phyloP scores from a whole-genome alignment of 2,888 invertebrate genomes.

The Nipponacmea schrenckii region DNA sequence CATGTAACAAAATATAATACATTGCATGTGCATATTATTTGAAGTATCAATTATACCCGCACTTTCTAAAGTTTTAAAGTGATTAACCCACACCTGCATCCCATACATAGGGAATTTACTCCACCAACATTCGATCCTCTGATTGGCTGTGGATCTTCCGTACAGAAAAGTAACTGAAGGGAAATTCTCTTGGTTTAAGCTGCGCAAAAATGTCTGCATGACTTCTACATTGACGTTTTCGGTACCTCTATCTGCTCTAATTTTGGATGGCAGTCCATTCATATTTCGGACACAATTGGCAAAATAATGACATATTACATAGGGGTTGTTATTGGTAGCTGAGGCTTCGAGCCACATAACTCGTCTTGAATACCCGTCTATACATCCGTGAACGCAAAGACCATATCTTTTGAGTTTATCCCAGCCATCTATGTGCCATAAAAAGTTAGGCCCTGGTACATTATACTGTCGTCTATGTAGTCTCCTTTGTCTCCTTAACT shows the following conservation, averaged over 20 bases:
- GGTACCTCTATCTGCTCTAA: conserved; percentile 25
- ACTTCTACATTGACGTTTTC: conserved; percentile 24
- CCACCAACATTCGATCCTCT: not conserved
- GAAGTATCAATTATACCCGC: not conserved
- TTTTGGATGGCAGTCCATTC: conserved; percentile 7
- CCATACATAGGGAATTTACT: not conserved
- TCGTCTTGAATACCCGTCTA: conserved; percentile 23
- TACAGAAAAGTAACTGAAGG: not conserved
- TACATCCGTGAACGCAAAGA: conserved; percentile 23
- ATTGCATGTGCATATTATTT: not conserved
- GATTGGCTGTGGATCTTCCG: not conserved
- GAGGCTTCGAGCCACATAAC: conserved; percentile 16
- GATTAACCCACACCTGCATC: not conserved
- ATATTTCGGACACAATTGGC: not conserved
- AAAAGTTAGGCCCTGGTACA: conserved; percentile 17
- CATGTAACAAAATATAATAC: not conserved
- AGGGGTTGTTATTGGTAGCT: conserved; percentile 16
- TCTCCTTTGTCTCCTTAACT: not conserved
- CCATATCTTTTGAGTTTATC: conserved; percentile 26
- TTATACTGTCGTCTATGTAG: conserved; percentile 16
- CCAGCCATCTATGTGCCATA: conserved; percentile 26
- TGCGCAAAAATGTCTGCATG: conserved; percentile 17
- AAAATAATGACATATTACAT: conserved; percentile 19
- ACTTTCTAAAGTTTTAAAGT: not conserved
- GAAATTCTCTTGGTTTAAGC: not conserved